Evolutionary conservation across 2,113 vertebrate genomes (phyloP), one percentile per base, ranked within the genome.

Genomic region (Megaleporinus macrocephalus): DNA sequence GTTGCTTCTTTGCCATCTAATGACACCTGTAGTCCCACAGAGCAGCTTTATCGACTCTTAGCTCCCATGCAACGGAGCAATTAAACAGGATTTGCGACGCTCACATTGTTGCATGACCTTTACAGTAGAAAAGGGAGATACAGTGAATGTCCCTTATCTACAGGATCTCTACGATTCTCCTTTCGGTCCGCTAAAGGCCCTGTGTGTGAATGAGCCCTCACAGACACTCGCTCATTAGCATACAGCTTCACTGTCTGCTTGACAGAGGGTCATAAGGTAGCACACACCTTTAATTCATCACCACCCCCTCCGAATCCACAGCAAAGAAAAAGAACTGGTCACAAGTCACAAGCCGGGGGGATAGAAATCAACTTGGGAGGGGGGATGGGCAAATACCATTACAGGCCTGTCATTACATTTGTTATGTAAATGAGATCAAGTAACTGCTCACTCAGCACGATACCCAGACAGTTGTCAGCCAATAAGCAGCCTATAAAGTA

Each of bases 151-250:
- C 44, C 11, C 68, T 76, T 84, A 81, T 81, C 83, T 53, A 16
- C 26, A 70, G 36, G 66, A 62, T 79, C 77, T 53, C 63, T 76
- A 44, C 24, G 29, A 70, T 74, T 70, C 76, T 72, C 47, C 15
- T 65, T 73, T 78, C 71, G 74, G 41, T 65, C 57, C 77, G 73
- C 77, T 80, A 59, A 85, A 79, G 70, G 70, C 76, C 75, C 61
- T 16, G 30, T 82, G 79, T 49, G 26, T 66, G 84, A 82, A 76
- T 73, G 62, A 76, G 59, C 36, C 66, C 80, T 68, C 73, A 63
- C 80, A 80, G 76, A 86, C 80, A 83, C 20, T 15, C 53, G 4
- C 73, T 76, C 72, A 80, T 85, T 83, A 79, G 55, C 84, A 83
- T 85, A 83, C 29, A 55, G 61, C 73, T 79, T 83, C 73, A 71